Base-by-base conservation (phyloP, 2,113 vertebrate species). In the Sapajus apella region DNA sequence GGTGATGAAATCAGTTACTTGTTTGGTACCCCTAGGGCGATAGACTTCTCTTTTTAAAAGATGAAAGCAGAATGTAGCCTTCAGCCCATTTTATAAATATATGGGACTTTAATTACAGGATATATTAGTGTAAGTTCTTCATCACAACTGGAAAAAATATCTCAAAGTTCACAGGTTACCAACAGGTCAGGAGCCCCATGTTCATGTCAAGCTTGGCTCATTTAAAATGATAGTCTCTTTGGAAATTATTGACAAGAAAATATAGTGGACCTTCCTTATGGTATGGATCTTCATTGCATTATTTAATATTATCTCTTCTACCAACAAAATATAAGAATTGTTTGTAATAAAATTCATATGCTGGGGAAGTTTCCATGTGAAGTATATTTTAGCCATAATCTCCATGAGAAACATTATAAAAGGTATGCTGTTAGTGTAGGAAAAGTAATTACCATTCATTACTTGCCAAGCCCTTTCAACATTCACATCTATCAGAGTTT, bases 191-290 rank as follows among this genome's bases (percentile, higher is more conserved):
- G 27, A 85, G 16, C 64, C 45, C 82, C 30, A 72, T 88, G 45
- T 61, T 5, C 23, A 0, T 90, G 8, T 90, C 40, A 97, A 68
- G 20, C 25, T 87, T 95, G n/a, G 6, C 68, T 96, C 40, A 79
- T 96, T 96, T 80, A 79, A 93, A 96, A 64, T 81, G 18, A 90
- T 21, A 86, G 9, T 81, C 76, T 64, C 56, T 91, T 95, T 95
- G 68, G 32, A 82, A 25, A 86, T 80, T 30, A 83, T 58, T 70
- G 50, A 85, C n/a, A 89, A 83, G 61, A 97, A 43, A 92, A 87
- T 81, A 47, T 2, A 87, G 7, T 89, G n/a, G 30, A 45, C 20
- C 55, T 84, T 21, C 77, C 52, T 75, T 90, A 86, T 75, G 58
- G 68, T 92, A 20, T 50, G 12, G 73, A 50, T 95, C 52, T 92